Evolutionary conservation across 2,797 vertebrate genomes (phyloP).

Genomic region (Rhinophrynus dorsalis): DNA sequence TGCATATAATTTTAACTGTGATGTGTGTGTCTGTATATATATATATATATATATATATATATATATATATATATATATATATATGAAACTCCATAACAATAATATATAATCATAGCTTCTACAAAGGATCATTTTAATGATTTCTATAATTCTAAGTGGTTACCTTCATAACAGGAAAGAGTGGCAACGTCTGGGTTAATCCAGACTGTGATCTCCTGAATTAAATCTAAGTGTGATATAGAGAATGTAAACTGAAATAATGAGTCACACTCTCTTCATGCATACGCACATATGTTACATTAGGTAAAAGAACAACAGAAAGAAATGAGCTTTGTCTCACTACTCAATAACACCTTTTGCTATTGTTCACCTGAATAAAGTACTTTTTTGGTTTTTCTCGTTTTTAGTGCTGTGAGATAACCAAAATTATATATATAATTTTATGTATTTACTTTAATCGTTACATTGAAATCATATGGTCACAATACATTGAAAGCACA

Average conservation of each 20-base stretch:
- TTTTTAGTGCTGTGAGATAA: not conserved
- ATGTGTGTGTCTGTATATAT: too few species aligned
- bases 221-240: conserved; percentile 47
- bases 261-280: conserved; percentile 57
- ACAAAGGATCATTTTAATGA: conserved; percentile 68
- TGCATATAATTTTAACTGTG: too few species aligned
- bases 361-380: conserved; percentile 59
- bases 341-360: conserved; percentile 66
- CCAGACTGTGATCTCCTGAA: conserved; percentile 58
- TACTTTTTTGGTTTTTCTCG: not conserved
- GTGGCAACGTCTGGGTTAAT: conserved; percentile 63
- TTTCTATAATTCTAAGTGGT: conserved; percentile 62
- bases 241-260: conserved; percentile 50
- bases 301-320: conserved; percentile 51
- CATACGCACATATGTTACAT: conserved; percentile 64
- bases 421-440: not conserved
- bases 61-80: too few species aligned
- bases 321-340: conserved; percentile 51
- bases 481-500: too few species aligned
- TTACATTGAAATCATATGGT: too few species aligned
- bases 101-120: too few species aligned
- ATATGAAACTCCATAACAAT: too few species aligned
- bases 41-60: too few species aligned
- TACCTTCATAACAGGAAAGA: conserved; percentile 59
- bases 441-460: not conserved